A percentile compares a stretch with the other conserved stretches of the same genome.
These are phyloP conservation scores for Xanthostigma xanthostigma DNA, from an alignment of 2,888 invertebrate species.

Conservation along the genomic window DNA sequence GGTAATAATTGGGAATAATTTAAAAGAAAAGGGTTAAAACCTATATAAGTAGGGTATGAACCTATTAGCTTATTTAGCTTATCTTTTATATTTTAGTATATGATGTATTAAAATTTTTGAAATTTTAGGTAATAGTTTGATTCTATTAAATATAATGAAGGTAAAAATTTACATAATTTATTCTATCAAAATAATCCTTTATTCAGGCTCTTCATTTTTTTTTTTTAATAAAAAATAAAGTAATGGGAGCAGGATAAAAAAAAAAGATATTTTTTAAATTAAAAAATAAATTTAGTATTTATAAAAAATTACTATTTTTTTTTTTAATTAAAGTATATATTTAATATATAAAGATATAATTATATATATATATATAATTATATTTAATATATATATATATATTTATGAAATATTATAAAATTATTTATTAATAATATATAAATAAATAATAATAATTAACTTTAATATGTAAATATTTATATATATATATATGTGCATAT, in stretches of 20 bases:
- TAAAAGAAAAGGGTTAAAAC: slow-evolving; percentile 35
- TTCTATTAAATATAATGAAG: slow-evolving; percentile 41
- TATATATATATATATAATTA: slow-evolving; percentile 18
- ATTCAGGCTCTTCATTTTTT: slow-evolving; percentile 31
- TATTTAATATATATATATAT: slow-evolving; percentile 15
- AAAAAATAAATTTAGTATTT: slow-evolving; percentile 1
- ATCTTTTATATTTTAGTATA: slow-evolving; percentile 45
- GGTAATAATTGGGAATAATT: slow-evolving; percentile 32
- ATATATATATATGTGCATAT: slow-evolving; percentile 16
- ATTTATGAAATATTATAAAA: slow-evolving; percentile 7
- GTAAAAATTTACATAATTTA: slow-evolving; percentile 32
- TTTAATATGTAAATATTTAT: slow-evolving; percentile 17
- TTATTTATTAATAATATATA: slow-evolving; percentile 9
- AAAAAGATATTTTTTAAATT: not conserved
- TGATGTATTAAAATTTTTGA: slow-evolving; percentile 45
- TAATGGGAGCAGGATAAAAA: not conserved
- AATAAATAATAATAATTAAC: slow-evolving; percentile 9
- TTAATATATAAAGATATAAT: slow-evolving; percentile 13
- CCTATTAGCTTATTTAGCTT: slow-evolving; percentile 38
- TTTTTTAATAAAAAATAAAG: slow-evolving; percentile 3
- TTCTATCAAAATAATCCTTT: slow-evolving; percentile 50
- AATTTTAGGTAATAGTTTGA: slow-evolving; percentile 42
- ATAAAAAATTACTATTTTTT: slow-evolving; percentile 6
- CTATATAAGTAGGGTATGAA: slow-evolving; percentile 33
- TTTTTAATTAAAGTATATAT: slow-evolving; percentile 8